Evolutionary conservation across 2,797 vertebrate species (phyloP), one percentile per base, ranked within the genome.

Genomic region (Steatocranus sp.): DNA sequence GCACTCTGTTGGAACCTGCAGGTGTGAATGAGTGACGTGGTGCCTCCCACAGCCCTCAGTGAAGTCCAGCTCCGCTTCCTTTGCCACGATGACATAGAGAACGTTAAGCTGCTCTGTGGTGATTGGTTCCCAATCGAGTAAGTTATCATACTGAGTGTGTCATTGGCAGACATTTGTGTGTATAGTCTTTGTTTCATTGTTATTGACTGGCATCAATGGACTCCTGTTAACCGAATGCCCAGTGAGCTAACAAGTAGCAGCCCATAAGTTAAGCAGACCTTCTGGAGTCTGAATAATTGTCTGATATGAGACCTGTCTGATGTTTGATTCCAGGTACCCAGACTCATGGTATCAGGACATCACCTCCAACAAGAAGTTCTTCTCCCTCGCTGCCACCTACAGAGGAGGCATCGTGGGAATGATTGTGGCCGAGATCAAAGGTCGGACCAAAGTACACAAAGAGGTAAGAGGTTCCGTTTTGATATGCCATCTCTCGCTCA

Each of bases 281-380:
- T 46, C 25, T 70, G 41, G 9, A 18, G 23, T 73, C 41, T 73
- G 23, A n/a, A 9, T 73, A 73, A 30, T 41, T 25, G 61, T 41
- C 25, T 73, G 41, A 73, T 0, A 48, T 12, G 68, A 48, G 0
- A 73, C 9, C 17, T 70, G 5, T 86, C 27, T 82, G 53, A 73
- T 49, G 7, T 87, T 18, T 43, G 32, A 23, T 43, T 36, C 32
- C 93, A 99, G 99, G 96, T 99, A 99, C 94, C 99, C 99, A 93
- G 98, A 99, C 97, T 99, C 99, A 95, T 99, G 99, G 99, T 99
- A 99, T 96, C 97, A 97, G 94, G 99, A 99, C 86, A 99, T 99
- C 95, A 99, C 99, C 76, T 99, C 99, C 92, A 99, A 99, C 97
- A 99, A 98, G 96, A 99, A 99, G 94, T 99, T 99, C 94, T 99